Percentiles rank a stretch among this genome's conserved stretches.
These are phyloP conservation scores for Cosmorhoe ocellata DNA, from an alignment of 2,888 invertebrate genomes.

Conservation along the genomic window DNA sequence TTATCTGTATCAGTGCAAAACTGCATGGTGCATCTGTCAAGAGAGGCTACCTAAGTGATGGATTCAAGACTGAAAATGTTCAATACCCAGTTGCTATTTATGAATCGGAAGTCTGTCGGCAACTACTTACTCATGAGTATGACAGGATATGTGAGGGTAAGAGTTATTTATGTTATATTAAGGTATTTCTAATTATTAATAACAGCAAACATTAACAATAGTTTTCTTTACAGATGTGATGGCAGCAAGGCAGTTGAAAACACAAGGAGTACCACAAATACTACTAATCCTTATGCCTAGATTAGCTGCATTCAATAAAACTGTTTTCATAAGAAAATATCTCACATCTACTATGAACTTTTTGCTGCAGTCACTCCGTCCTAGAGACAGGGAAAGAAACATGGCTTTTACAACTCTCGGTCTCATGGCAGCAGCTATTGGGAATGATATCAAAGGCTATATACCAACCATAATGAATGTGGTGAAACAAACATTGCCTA, in stretches of 20 bases:
- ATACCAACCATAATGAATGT: conserved; percentile 93
- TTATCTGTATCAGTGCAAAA: conserved; percentile 82
- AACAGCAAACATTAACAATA: background rate
- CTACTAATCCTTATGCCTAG: conserved; percentile 94
- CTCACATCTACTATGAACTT: conserved; percentile 89
- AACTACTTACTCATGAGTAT: conserved; percentile 91
- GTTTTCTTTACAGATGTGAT: conserved; percentile 84
- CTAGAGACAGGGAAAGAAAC: conserved; percentile 92
- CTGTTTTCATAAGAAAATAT: conserved; percentile 89
- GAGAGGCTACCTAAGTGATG: conserved; percentile 75
- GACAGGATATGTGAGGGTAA: conserved; percentile 87
- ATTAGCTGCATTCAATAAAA: conserved; percentile 95
- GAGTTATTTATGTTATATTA: background rate
- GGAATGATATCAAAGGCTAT: conserved; percentile 89
- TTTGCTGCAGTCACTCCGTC: conserved; percentile 88
- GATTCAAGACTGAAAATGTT: conserved; percentile 76
- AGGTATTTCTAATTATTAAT: background rate
- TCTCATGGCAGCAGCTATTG: conserved; percentile 94
- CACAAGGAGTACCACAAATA: conserved; percentile 92
- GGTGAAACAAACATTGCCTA: conserved; percentile 89
- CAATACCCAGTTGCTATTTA: conserved; percentile 84
- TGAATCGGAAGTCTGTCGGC: conserved; percentile 94
- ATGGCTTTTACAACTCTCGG: conserved; percentile 96
- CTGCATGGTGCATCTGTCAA: conserved; percentile 83
- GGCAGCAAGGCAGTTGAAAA: conserved; percentile 88